Conservation (phyloP, 2,113 vertebrate species). For the Lepisosteus oculatus region DNA sequence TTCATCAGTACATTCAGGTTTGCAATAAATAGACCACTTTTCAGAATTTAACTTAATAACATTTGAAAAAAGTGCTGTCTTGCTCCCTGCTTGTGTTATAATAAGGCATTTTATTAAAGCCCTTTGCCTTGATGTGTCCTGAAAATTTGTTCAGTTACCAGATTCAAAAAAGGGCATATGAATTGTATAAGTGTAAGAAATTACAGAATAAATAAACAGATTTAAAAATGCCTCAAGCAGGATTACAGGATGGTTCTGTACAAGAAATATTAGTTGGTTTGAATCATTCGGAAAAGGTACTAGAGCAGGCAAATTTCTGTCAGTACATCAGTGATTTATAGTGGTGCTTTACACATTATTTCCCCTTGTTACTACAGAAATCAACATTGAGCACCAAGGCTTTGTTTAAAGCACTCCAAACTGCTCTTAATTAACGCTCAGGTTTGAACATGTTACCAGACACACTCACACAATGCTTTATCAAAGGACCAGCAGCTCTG, state of each 20-base stretch:
- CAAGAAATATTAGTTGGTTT: neutral
- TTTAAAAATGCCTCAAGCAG: neutral
- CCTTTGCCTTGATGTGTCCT: no score
- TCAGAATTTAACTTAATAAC: no score
- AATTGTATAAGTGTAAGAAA: neutral
- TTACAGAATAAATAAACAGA: no score
- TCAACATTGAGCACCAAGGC: conserved; percentile 2
- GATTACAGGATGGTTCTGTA: neutral
- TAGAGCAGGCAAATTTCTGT: conserved; percentile 1
- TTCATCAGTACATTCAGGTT: neutral
- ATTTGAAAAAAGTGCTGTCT: no score
- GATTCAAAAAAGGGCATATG: neutral
- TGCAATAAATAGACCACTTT: no score
- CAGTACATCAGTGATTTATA: conserved; percentile 1
- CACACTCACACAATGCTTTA: neutral
- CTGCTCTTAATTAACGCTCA: conserved; percentile 18
- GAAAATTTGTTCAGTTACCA: no score
- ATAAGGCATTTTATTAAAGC: no score
- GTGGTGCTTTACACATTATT: neutral
- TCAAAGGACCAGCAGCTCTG: neutral
- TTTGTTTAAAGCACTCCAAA: conserved; percentile 14
- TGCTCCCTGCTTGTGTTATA: no score
- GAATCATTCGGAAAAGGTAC: neutral
- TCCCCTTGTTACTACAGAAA: conserved; percentile 5
- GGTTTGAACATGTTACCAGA: conserved; percentile 15